These are phyloP conservation scores for Gnathonemus longibarbis DNA, from an alignment of 2,113 vertebrate genomes.

Conservation along the genomic window DNA sequence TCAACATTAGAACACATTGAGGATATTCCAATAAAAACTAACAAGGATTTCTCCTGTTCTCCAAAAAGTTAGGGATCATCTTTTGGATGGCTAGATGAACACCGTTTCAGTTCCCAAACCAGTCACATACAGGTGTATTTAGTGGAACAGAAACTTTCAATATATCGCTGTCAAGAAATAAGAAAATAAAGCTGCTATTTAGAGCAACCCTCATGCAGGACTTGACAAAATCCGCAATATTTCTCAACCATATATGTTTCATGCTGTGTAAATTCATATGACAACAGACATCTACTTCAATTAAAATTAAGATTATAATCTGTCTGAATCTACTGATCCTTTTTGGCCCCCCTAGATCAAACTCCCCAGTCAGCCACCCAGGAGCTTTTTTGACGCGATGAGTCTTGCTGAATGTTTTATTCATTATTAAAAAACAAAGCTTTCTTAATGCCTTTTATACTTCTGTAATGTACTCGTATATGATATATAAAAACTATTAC, in stretches of 20 bases:
- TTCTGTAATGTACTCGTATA: not conserved
- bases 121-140: too few species aligned
- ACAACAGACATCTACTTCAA: not conserved
- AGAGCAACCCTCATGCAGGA: not conserved
- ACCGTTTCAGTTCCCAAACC: not conserved
- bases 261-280: not conserved
- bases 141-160: not conserved
- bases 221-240: not conserved
- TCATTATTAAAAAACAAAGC: not conserved
- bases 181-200: not conserved
- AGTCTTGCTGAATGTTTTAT: not conserved
- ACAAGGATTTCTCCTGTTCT: too few species aligned
- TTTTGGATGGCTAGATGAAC: not conserved
- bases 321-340: not conserved
- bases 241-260: not conserved
- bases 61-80: not conserved
- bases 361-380: not conserved
- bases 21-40: not conserved
- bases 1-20: not conserved
- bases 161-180: not conserved
- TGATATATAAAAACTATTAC: not conserved
- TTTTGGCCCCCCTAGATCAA: not conserved
- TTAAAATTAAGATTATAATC: not conserved
- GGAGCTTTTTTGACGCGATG: not conserved
- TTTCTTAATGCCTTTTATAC: not conserved